phyloP scores from a whole-genome alignment of 2,888 invertebrate species.

The Eurois occulta region DNA sequence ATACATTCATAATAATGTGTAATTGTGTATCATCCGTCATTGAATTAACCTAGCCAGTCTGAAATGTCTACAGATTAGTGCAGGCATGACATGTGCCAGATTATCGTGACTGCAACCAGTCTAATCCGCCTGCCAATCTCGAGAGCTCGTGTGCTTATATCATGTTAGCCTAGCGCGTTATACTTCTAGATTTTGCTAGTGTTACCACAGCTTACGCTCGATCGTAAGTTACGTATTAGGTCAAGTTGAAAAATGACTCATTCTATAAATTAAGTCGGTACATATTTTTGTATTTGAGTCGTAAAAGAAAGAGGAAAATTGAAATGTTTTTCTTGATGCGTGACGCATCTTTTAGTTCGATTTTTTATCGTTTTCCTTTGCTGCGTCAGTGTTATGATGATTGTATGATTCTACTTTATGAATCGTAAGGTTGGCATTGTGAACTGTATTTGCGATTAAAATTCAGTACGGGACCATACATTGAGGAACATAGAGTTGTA shows the following conservation, averaged over 20 bases:
- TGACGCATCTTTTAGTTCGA: slow-evolving; percentile 10
- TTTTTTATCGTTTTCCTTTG: slow-evolving; percentile 13
- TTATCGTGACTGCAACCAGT: slow-evolving; percentile 32
- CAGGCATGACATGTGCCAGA: neutral
- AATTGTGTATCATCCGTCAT: slow-evolving; percentile 12
- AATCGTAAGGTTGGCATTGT: neutral
- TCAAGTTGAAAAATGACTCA: slow-evolving; percentile 5
- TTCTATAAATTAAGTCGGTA: neutral
- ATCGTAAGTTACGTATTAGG: neutral
- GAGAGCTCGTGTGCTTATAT: slow-evolving; percentile 44
- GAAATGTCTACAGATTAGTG: slow-evolving; percentile 16
- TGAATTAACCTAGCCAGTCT: neutral
- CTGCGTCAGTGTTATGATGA: neutral
- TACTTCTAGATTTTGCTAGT: slow-evolving; percentile 44
- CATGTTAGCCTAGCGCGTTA: slow-evolving; percentile 28
- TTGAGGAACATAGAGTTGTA: neutral
- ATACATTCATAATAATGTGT: neutral
- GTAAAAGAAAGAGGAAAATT: slow-evolving; percentile 19
- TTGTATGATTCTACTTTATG: neutral
- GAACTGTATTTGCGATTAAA: slow-evolving; percentile 5
- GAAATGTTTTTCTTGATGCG: neutral
- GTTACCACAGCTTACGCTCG: slow-evolving; percentile 8
- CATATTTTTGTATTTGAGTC: neutral
- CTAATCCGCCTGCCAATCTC: slow-evolving; percentile 37
- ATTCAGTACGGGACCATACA: neutral